Conservation (phyloP, 2,113 vertebrate genomes). For the Barbus barbus region DNA sequence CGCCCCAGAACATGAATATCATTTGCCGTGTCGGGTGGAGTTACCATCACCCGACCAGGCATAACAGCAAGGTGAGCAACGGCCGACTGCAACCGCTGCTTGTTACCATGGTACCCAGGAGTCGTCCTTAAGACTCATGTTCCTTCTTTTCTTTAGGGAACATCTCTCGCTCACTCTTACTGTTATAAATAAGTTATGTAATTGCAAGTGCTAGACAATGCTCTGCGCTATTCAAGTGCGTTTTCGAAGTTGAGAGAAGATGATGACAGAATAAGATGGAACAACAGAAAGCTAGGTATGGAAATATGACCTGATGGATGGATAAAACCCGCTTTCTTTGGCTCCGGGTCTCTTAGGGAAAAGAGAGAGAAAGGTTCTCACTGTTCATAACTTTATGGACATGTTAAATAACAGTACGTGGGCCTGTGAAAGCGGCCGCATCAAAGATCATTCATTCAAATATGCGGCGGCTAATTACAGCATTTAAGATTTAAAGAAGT, state of each 20-base stretch:
- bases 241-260: constrained; percentile 42
- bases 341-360: too few species aligned
- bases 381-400: neutral
- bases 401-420: constrained; percentile 27
- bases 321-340: too few species aligned
- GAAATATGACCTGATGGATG: constrained; percentile 48
- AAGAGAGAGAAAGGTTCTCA: constrained; percentile 57
- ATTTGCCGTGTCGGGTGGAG: constrained; percentile 35
- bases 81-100: constrained; percentile 25
- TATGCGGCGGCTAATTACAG: neutral
- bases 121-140: constrained; percentile 17
- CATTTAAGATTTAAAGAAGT: neutral
- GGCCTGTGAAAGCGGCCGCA: neutral
- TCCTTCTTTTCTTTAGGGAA: constrained; percentile 32
- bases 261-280: neutral
- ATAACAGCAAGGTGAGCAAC: constrained; percentile 44
- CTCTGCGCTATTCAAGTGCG: constrained; percentile 41
- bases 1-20: constrained; percentile 36
- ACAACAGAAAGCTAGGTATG: constrained; percentile 47
- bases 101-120: constrained; percentile 50
- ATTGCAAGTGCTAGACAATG: constrained; percentile 56
- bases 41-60: constrained; percentile 52
- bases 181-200: constrained; percentile 64
- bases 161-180: constrained; percentile 23
- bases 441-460: constrained; percentile 11